Conservation (phyloP, 2,113 vertebrate genomes). For the Pachycephala philippinensis region DNA sequence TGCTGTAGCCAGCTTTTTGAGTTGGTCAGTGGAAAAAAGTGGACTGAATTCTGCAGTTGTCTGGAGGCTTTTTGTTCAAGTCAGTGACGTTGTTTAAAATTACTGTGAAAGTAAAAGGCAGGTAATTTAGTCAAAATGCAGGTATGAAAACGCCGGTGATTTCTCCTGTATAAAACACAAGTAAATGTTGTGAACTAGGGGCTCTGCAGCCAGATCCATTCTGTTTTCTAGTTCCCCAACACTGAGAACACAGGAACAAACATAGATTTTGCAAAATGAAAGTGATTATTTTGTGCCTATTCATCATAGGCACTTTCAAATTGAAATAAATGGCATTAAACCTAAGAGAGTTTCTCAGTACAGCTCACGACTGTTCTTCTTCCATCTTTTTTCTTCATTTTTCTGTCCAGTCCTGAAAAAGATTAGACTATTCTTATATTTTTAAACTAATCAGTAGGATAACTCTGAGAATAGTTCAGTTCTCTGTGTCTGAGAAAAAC, state of each 20-base stretch:
- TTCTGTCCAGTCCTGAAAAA: neutral
- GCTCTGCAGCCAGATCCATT: neutral
- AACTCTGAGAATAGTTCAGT: neutral
- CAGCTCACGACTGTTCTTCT: neutral
- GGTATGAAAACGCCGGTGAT: rapidly evolving
- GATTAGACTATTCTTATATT: neutral
- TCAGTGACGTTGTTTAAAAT: neutral
- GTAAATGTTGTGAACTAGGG: neutral
- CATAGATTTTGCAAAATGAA: neutral
- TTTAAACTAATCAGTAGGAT: neutral
- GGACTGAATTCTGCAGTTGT: neutral
- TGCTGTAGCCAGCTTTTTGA: neutral
- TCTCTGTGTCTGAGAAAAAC: neutral
- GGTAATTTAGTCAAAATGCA: neutral
- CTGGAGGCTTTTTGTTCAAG: neutral
- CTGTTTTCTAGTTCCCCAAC: neutral
- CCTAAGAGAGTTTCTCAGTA: neutral
- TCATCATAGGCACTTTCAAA: neutral
- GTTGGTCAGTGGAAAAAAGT: neutral
- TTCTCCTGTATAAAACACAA: neutral
- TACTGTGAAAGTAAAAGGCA: neutral
- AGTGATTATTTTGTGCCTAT: neutral
- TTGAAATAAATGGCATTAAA: neutral
- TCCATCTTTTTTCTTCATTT: neutral
- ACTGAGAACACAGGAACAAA: neutral